Evolutionary conservation across 2,113 vertebrate genomes (phyloP).

Genomic region (Colius striatus): DNA sequence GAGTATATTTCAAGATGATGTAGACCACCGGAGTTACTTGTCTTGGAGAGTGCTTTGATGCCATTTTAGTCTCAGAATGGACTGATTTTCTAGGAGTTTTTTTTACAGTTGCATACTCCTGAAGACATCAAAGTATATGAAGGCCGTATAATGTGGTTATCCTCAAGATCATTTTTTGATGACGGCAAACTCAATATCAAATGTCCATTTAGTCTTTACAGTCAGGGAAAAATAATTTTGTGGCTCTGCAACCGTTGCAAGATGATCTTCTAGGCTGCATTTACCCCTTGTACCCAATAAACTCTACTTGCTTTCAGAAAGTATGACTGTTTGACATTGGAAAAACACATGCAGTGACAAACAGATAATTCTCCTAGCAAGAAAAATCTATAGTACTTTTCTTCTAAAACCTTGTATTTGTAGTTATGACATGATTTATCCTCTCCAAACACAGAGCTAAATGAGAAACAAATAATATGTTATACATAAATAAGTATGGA

Average conservation of each 20-base stretch:
- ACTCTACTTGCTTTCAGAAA: not conserved
- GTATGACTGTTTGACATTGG: not conserved
- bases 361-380: not conserved
- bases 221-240: rapidly evolving
- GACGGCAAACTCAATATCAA: not conserved
- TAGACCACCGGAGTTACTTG: rapidly evolving
- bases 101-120: not conserved
- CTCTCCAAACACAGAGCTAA: not conserved
- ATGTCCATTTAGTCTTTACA: not conserved
- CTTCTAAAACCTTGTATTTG: not conserved
- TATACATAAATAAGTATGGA: slow-evolving; percentile 12
- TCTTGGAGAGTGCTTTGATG: not conserved
- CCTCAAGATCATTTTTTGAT: not conserved
- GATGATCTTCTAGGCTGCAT: not conserved
- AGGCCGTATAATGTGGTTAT: not conserved
- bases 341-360: not conserved
- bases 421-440: not conserved
- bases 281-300: not conserved
- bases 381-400: not conserved
- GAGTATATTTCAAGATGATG: not conserved
- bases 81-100: not conserved
- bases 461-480: not conserved
- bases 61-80: not conserved
- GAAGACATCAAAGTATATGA: not conserved
- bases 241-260: not conserved